Base-by-base conservation (phyloP, 92 coral and sea anemone genomes). In the Porites lobata region DNA sequence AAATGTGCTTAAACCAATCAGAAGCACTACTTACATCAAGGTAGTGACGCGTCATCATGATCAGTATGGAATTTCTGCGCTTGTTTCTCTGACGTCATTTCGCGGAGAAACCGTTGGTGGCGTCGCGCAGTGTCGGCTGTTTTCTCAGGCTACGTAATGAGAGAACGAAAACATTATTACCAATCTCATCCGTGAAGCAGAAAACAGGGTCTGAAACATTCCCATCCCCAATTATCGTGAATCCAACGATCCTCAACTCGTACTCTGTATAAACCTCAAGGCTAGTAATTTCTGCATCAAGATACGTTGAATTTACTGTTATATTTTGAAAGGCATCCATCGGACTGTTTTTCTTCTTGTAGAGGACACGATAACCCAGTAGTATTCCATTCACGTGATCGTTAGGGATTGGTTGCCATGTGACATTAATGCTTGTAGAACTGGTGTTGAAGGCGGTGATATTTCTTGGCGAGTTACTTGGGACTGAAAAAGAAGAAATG, bases 171-270 rank as follows among this genome's bases (percentile, higher is more conserved):
- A 17, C 6, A 11, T 66, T 22, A 50, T 65, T 84, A 96, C 99
- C 93, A 65, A 88, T 95, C 78, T 96, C 98, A 10, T 86, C 94
- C 18, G 99, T 96, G 20, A 91, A 54, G 22, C 87, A 80, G 54
- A 59, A 61, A 43, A 96, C 83, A 38, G 92, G 87, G 32, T 65
- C 68, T 50, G 96, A 95, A 17, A 72, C 24, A 58, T 96, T 96
- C 21, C 99, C 99, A 22, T 91, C 89, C 9, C 96, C 99, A 78
- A 77, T 81, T 2, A 87, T 72, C 13, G 98, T 96, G 58, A 91
- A 93, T 7, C 96, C 96, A 72, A 86, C 67, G 62, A 96, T 53
- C 57, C 85, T 69, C 8, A 95, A 64, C 32, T 89, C 85, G 69
- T 95, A 96, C 51, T 43, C 65, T 59, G 80, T 83, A 38, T 80